Base-by-base conservation (phyloP, 1,140 invertebrate genomes). In the Lasioglossum baleicum region DNA sequence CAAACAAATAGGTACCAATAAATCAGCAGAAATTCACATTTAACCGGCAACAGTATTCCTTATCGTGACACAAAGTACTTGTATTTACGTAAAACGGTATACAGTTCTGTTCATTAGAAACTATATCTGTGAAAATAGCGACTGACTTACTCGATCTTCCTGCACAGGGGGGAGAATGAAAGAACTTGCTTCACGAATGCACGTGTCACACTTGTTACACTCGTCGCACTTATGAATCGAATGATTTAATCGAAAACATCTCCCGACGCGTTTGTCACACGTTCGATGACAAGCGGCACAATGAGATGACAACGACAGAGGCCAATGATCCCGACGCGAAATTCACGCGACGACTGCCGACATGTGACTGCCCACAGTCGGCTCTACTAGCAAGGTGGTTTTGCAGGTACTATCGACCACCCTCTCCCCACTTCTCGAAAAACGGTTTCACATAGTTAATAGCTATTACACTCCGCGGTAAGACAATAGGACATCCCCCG, bases 351-450 rank as follows among this genome's bases (percentile, higher is more conserved):
- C 84, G 75, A 85, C 80, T 74, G 81, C 71, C 86, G 83, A 84
- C 88, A 88, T 87, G 89, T 90, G 90, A 92, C 91, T 92, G 84
- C 84, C 88, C 86, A 75, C 75, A 44, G 42, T 85, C 78, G 83
- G 53, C 88, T 88, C 90, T 83, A 51, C 63, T 73, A 83, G 81
- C 81, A 85, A 86, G 84, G 87, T 89, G 87, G 86, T 89, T 89
- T 64, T 83, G 78, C 75, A 64, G 78, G 79, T 88, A 90, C 88
- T 91, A 91, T 91, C 90, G 90, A 91, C 90, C 89, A 90, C 78
- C 78, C 83, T 79, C 56, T 81, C 85, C 83, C 86, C 84, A 85
- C 86, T 86, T 88, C 69, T 76, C 67, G 44, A 81, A 80, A 83
- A 86, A 80, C 82, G 35, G 68, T 85, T 71, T 72, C 75, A 71